Conservation (phyloP, 1,140 invertebrate genomes). For the Hyphantria cunea region DNA sequence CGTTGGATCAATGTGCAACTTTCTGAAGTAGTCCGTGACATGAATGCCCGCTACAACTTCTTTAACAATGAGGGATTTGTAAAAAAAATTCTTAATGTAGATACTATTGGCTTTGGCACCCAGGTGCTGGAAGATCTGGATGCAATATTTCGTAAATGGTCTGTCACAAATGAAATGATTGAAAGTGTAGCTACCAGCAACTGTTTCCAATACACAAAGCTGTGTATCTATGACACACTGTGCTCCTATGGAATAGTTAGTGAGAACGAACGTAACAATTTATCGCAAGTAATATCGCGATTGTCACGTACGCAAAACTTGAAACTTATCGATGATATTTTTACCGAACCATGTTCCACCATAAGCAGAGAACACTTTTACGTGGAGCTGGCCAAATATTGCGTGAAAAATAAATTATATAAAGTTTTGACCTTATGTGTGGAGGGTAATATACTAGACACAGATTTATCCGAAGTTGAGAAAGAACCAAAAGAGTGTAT, state of each 20-base stretch:
- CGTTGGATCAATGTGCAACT: constrained; percentile 81
- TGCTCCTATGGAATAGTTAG: constrained; percentile 82
- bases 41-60: constrained; percentile 74
- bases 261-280: constrained; percentile 76
- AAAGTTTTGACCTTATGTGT: constrained; percentile 77
- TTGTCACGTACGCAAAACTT: constrained; percentile 80
- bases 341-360: constrained; percentile 79
- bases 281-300: constrained; percentile 81
- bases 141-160: constrained; percentile 79
- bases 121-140: constrained; percentile 73
- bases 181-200: constrained; percentile 71
- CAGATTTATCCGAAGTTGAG: constrained; percentile 65
- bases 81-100: constrained; percentile 66
- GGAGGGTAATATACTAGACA: constrained; percentile 68
- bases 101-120: constrained; percentile 62
- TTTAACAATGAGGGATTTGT: constrained; percentile 70
- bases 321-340: constrained; percentile 80
- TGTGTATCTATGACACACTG: constrained; percentile 81
- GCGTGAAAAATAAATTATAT: constrained; percentile 80
- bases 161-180: constrained; percentile 84
- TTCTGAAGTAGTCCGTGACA: constrained; percentile 72
- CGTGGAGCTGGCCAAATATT: constrained; percentile 80
- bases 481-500: constrained; percentile 71
- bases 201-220: constrained; percentile 79
- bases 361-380: constrained; percentile 81